These are phyloP conservation scores for Sebastes taczanowskii DNA, from an alignment of 2,797 vertebrate genomes.

Conservation along the genomic window DNA sequence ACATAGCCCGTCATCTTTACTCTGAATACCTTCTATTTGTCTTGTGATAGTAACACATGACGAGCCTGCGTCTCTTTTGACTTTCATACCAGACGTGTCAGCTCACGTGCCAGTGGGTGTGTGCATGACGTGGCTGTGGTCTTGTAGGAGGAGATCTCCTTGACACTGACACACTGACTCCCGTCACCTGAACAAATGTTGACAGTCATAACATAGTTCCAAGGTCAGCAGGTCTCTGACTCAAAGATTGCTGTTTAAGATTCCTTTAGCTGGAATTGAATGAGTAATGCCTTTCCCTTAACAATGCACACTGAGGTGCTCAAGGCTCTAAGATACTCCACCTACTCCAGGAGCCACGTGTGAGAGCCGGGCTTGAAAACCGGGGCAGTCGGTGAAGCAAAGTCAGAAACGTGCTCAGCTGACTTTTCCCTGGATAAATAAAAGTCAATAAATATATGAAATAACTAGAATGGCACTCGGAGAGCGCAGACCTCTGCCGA, in stretches of 20 bases:
- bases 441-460: neutral
- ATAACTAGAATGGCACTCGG: neutral
- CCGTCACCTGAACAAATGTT: slow-evolving; percentile 43
- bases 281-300: neutral
- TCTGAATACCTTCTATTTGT: neutral
- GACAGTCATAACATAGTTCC: neutral
- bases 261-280: neutral
- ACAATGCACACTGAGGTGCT: neutral
- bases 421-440: neutral
- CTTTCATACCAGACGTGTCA: neutral
- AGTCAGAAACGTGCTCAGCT: neutral
- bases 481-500: too few relatives aligned
- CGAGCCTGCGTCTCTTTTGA: slow-evolving; percentile 1
- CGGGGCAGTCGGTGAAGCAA: neutral
- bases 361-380: neutral
- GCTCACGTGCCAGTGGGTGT: slow-evolving; percentile 2
- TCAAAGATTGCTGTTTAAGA: slow-evolving; percentile 8
- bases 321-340: neutral
- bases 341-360: neutral
- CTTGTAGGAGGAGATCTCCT: neutral
- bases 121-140: neutral
- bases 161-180: slow-evolving; percentile 2
- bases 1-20: neutral
- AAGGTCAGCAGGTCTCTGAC: slow-evolving; percentile 1
- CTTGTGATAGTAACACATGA: neutral